Evolutionary conservation across 2,797 vertebrate genomes (phyloP).

Genomic region (Galago senegalensis): DNA sequence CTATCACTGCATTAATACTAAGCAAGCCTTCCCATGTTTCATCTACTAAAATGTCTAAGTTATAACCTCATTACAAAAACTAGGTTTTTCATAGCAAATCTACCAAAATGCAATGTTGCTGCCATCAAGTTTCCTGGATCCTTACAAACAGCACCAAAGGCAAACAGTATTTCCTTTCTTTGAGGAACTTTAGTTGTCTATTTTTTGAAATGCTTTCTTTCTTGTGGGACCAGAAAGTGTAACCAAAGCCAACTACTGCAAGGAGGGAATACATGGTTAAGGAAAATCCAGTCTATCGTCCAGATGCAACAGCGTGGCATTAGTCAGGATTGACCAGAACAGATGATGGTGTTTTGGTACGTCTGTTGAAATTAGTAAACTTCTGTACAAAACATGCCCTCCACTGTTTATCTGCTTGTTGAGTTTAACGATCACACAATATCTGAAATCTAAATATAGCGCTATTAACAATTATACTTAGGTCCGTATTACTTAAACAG

Average conservation of each 20-base stretch:
- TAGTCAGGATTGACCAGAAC: conserved; percentile 48
- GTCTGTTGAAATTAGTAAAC: conserved; percentile 57
- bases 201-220: conserved; percentile 70
- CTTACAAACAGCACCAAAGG: conserved; percentile 73
- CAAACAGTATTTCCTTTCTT: conserved; percentile 64
- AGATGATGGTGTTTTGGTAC: not conserved
- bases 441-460: conserved; percentile 48
- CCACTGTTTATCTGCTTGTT: not conserved
- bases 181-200: conserved; percentile 69
- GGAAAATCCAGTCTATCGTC: conserved; percentile 57
- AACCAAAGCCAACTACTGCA: conserved; percentile 55
- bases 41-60: conserved; percentile 44
- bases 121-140: conserved; percentile 64
- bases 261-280: conserved; percentile 47
- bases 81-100: conserved; percentile 41
- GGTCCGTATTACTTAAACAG: conserved; percentile 45
- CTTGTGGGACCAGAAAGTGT: conserved; percentile 49
- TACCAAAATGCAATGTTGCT: conserved; percentile 47
- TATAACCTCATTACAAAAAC: conserved; percentile 48
- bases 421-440: conserved; percentile 57
- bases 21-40: conserved; percentile 16
- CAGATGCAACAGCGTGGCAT: conserved; percentile 55
- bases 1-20: not conserved
- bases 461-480: conserved; percentile 19
- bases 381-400: conserved; percentile 23